A percentile compares a stretch with the other conserved stretches of the same genome.
Evolutionary conservation across 2,797 vertebrate genomes (phyloP).

Genomic region (Sebastes elongatus): DNA sequence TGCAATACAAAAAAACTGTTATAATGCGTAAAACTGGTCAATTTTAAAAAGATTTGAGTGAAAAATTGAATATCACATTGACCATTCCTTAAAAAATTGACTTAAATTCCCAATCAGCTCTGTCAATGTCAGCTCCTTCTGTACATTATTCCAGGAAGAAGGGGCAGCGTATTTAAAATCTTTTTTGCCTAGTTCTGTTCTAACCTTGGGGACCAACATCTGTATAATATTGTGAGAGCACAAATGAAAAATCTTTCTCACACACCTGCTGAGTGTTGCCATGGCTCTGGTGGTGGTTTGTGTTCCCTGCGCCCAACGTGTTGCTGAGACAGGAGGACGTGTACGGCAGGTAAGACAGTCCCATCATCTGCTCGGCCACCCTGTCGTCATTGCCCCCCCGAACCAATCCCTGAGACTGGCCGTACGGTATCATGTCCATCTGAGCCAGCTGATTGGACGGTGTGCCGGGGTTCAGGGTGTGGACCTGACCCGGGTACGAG

Average conservation of each 20-base stretch:
- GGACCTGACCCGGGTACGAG: slow-evolving; percentile 67
- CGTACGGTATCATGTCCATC: slow-evolving; percentile 72
- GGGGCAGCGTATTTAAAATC: neutral
- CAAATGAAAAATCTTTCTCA: neutral
- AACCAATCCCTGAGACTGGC: slow-evolving; percentile 63
- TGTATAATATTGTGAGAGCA: no score
- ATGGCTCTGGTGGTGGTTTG: slow-evolving; percentile 70
- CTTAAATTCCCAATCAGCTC: no score
- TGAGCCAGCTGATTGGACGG: slow-evolving; percentile 59
- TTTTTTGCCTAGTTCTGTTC: neutral
- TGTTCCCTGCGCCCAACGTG: slow-evolving; percentile 16
- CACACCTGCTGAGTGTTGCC: slow-evolving; percentile 69
- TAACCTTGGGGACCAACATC: no score
- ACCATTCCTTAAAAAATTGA: no score
- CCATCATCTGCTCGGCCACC: slow-evolving; percentile 72
- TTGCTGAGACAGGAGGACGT: slow-evolving; percentile 62
- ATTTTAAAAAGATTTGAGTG: no score
- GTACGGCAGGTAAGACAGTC: slow-evolving; percentile 76
- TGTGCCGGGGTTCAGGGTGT: slow-evolving; percentile 46
- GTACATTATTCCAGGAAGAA: no score
- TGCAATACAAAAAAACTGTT: no score
- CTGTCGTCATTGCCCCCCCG: slow-evolving; percentile 60
- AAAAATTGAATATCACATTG: no score
- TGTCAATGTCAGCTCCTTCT: no score
- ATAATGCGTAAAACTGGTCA: no score